Conservation (phyloP, 2,113 vertebrate genomes). For the Canis aureus region DNA sequence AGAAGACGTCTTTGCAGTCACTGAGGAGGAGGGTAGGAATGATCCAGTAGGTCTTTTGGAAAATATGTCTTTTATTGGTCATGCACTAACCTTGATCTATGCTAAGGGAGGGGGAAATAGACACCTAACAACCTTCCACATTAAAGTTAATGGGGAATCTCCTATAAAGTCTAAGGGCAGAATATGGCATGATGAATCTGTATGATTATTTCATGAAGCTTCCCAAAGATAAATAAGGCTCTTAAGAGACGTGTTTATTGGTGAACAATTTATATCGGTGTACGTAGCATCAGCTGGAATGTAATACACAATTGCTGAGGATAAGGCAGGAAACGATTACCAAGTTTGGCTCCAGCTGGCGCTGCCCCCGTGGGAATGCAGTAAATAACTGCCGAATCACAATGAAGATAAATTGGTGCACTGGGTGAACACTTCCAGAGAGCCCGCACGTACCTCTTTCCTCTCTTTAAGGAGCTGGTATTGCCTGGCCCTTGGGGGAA, state of each 20-base stretch:
- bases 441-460: not conserved
- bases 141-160: constrained; percentile 82
- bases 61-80: constrained; percentile 69
- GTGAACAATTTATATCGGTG: constrained; percentile 79
- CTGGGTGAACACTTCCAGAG: constrained; percentile 54
- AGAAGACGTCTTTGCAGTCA: not conserved
- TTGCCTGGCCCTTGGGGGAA: not conserved
- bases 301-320: constrained; percentile 72
- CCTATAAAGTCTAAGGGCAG: constrained; percentile 73
- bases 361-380: not conserved
- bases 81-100: constrained; percentile 80
- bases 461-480: not conserved
- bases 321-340: constrained; percentile 69
- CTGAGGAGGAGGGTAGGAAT: not conserved
- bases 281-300: constrained; percentile 58
- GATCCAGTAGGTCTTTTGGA: constrained; percentile 63
- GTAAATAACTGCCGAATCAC: constrained; percentile 71
- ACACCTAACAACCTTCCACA: constrained; percentile 60
- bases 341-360: constrained; percentile 55
- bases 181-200: constrained; percentile 63
- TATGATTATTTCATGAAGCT: constrained; percentile 81
- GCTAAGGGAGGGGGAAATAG: constrained; percentile 58
- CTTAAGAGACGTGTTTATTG: constrained; percentile 78
- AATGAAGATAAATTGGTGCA: constrained; percentile 60
- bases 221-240: constrained; percentile 80